phyloP scores from a whole-genome alignment of 2,113 vertebrate genomes.

The Atherinomorus stipes region DNA sequence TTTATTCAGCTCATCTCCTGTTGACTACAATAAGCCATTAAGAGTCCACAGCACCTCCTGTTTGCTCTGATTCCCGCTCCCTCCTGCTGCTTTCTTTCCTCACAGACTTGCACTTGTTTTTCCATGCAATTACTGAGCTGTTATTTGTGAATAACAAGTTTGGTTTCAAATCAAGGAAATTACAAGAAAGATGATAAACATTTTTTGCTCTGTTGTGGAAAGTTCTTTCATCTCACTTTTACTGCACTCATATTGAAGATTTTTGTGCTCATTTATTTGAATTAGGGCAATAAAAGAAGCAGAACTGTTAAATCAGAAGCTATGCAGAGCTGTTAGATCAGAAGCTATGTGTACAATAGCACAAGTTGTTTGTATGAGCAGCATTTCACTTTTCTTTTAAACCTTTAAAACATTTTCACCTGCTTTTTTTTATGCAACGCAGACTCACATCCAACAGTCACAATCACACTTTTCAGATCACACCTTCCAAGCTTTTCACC shows the following conservation, averaged over 20 bases:
- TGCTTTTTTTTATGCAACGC: neutral
- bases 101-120: conserved; percentile 6
- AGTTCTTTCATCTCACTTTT: conserved; percentile 1
- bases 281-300: neutral
- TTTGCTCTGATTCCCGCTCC: conserved; percentile 40
- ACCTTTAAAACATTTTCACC: conserved; percentile 12
- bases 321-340: conserved; percentile 24
- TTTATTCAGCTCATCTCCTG: conserved; percentile 71
- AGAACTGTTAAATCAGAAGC: conserved; percentile 21
- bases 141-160: conserved; percentile 33
- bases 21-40: conserved; percentile 60
- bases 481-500: neutral
- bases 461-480: conserved; percentile 11
- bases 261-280: conserved; percentile 39
- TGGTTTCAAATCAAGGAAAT: conserved; percentile 25
- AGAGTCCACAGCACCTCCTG: conserved; percentile 19
- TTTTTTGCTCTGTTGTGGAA: conserved; percentile 18
- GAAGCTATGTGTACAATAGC: conserved; percentile 28
- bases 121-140: conserved; percentile 15
- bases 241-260: neutral
- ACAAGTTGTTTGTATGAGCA: conserved; percentile 3
- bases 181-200: conserved; percentile 20
- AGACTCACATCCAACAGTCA: neutral
- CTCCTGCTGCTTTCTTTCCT: conserved; percentile 17
- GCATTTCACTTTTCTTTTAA: neutral